A percentile compares a stretch with the other conserved stretches of the same genome.
Evolutionary conservation across 2,888 invertebrate genomes (phyloP).

Genomic region (Acanthosepion lycidas): DNA sequence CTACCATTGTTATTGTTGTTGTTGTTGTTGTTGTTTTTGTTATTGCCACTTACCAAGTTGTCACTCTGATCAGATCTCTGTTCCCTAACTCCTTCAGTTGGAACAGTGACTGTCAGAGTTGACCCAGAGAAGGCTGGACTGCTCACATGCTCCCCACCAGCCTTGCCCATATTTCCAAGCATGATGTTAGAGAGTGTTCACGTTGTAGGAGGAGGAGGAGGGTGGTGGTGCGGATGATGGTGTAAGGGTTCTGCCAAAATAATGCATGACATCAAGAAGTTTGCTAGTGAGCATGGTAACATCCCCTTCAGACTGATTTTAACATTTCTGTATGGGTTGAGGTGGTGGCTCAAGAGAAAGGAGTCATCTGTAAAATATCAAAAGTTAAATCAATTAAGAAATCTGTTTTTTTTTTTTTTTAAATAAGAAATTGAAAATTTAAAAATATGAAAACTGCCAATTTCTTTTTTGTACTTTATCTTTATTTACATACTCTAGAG

Average conservation of each 20-base stretch:
- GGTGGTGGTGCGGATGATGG: not conserved
- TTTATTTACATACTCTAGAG: too few species aligned
- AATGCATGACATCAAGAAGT: not conserved
- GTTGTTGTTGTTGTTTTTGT: not conserved
- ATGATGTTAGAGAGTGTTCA: not conserved
- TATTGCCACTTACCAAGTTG: not conserved
- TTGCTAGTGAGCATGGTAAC: not conserved
- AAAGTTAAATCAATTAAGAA: too few species aligned
- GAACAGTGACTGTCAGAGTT: not conserved
- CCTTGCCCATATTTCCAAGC: conserved; percentile 47
- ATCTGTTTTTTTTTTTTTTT: too few species aligned
- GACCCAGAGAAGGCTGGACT: conserved; percentile 1
- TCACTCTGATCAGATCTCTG: not conserved
- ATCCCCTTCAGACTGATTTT: not conserved
- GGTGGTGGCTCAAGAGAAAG: not conserved
- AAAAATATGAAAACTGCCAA: too few species aligned
- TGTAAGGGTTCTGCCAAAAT: not conserved
- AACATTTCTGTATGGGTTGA: not conserved
- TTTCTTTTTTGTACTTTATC: too few species aligned
- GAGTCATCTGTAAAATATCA: not conserved
- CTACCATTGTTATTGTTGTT: not conserved
- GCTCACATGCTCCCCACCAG: conserved; percentile 44
- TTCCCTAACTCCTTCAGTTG: not conserved
- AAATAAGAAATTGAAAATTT: too few species aligned
- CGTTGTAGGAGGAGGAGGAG: not conserved